A percentile compares a stretch with the other conserved stretches of the same genome.
These are phyloP conservation scores for Cydia strobilella DNA, from an alignment of 1,140 invertebrate genomes.

Conservation along the genomic window DNA sequence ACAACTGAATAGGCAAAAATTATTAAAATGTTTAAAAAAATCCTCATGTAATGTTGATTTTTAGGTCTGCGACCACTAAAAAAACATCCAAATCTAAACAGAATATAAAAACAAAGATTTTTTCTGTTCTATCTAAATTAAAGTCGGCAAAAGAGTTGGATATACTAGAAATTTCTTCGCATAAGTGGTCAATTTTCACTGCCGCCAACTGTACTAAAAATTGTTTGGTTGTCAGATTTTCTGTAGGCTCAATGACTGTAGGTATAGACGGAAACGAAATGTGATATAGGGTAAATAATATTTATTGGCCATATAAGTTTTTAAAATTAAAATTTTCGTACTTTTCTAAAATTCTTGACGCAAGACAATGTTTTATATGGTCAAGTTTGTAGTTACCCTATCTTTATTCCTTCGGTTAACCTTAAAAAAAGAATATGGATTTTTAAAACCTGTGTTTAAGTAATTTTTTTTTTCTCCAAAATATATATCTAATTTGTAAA, in stretches of 20 bases:
- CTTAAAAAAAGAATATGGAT: neutral
- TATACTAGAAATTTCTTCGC: too few relatives aligned
- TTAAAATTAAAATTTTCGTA: conserved; percentile 20
- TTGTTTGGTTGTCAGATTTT: neutral
- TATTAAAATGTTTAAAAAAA: neutral
- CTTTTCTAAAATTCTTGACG: conserved; percentile 11
- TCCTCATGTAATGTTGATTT: neutral
- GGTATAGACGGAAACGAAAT: conserved; percentile 22
- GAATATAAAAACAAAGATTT: too few relatives aligned
- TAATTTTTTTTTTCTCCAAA: neutral
- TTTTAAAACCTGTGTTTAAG: neutral
- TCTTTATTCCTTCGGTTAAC: conserved; percentile 1
- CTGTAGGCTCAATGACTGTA: conserved; percentile 8
- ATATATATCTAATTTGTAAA: neutral
- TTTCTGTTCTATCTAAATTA: too few relatives aligned
- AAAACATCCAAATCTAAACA: too few relatives aligned
- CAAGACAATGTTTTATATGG: conserved; percentile 1
- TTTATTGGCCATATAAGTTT: conserved; percentile 21
- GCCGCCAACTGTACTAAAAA: too few relatives aligned
- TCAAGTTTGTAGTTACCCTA: conserved; percentile 17
- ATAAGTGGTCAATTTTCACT: too few relatives aligned
- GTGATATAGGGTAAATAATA: conserved; percentile 22
- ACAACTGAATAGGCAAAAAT: neutral
- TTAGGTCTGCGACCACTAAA: neutral
- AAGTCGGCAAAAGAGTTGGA: too few relatives aligned